A percentile compares a stretch with the other conserved stretches of the same genome.
These are phyloP conservation scores for Hydropsyche betteni DNA, from an alignment of 2,888 invertebrate species.

Conservation along the genomic window DNA sequence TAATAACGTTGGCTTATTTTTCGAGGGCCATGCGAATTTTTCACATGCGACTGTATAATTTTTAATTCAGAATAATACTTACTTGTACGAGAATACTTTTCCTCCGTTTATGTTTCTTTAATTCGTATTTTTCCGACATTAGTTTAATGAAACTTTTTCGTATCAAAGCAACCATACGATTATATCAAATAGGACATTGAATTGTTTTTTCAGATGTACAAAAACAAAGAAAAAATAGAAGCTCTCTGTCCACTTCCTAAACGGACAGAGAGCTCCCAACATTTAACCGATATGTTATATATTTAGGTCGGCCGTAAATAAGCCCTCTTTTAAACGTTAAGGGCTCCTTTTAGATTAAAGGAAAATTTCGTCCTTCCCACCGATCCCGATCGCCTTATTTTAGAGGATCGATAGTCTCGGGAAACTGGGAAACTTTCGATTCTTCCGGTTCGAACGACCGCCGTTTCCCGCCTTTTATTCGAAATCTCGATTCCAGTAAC, in stretches of 20 bases:
- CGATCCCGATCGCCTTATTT: slow-evolving; percentile 18
- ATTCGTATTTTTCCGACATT: too few relatives aligned
- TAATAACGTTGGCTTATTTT: too few relatives aligned
- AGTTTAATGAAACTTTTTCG: too few relatives aligned
- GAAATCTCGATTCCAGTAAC: not conserved
- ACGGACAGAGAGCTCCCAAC: not conserved
- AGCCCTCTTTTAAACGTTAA: slow-evolving; percentile 19
- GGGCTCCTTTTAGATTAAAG: slow-evolving; percentile 32
- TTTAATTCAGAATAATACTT: too few relatives aligned
- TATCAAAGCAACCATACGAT: too few relatives aligned
- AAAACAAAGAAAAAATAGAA: not conserved
- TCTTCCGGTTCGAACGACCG: slow-evolving; percentile 9
- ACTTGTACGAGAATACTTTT: too few relatives aligned
- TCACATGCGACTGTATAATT: too few relatives aligned
- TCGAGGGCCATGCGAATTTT: too few relatives aligned
- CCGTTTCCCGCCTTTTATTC: not conserved
- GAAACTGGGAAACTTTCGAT: not conserved
- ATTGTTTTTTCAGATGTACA: too few relatives aligned
- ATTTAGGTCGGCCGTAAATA: slow-evolving; percentile 30
- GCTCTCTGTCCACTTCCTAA: too few relatives aligned
- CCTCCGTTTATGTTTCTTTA: too few relatives aligned
- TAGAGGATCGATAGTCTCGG: slow-evolving; percentile 8
- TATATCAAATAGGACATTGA: too few relatives aligned
- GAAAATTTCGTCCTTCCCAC: slow-evolving; percentile 10
- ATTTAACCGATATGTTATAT: slow-evolving; percentile 19